phyloP scores from a whole-genome alignment of 2,888 invertebrate species.

The Peribatodes rhomboidaria region DNA sequence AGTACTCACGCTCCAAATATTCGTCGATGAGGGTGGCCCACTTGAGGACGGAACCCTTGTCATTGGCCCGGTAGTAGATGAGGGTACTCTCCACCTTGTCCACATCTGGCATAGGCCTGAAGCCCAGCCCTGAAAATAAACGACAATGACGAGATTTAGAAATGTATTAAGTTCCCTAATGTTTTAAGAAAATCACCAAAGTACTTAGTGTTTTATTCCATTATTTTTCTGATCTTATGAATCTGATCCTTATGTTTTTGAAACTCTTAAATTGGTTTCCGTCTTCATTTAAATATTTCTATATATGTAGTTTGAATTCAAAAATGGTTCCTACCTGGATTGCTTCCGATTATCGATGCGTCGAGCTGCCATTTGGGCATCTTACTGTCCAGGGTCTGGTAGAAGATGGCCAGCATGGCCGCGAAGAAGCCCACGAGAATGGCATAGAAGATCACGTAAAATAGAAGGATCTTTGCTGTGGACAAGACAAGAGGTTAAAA shows the following conservation, averaged over 20 bases:
- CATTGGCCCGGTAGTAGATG: conserved; percentile 95
- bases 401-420: conserved; percentile 97
- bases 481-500: conserved; percentile 54
- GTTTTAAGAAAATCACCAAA: too few species aligned
- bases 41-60: conserved; percentile 91
- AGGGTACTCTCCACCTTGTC: conserved; percentile 96
- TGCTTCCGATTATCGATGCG: conserved; percentile 95
- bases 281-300: not conserved
- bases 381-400: conserved; percentile 94
- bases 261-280: too few species aligned
- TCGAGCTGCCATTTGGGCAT: conserved; percentile 96
- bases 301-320: too few species aligned
- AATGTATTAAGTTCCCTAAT: too few species aligned
- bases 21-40: conserved; percentile 92
- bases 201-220: too few species aligned
- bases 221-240: too few species aligned
- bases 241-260: too few species aligned
- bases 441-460: conserved; percentile 98
- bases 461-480: conserved; percentile 97
- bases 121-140: conserved; percentile 93
- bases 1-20: conserved; percentile 91
- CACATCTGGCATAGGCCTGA: conserved; percentile 97
- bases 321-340: conserved; percentile 92
- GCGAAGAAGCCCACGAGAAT: conserved; percentile 97
- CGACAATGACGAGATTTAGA: not conserved